Percentiles rank a stretch among this genome's conserved stretches.
Evolutionary conservation across 2,888 invertebrate genomes (phyloP).

Genomic region (Rhingia rostrata): DNA sequence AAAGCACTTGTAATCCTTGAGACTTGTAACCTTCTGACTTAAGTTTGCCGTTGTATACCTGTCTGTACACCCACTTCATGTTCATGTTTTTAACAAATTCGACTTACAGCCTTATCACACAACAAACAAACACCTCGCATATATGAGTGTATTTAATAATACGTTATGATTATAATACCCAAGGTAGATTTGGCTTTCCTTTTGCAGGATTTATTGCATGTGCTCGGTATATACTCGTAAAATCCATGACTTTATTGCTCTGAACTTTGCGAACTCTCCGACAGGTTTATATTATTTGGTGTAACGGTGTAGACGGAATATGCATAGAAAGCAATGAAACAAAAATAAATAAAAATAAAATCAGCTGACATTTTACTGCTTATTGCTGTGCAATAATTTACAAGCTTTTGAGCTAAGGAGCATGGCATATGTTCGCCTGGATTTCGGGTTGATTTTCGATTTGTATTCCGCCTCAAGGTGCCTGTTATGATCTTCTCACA

Average conservation of each 20-base stretch:
- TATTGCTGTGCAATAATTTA: conserved; percentile 66
- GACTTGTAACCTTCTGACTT: background rate
- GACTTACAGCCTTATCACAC: conserved; percentile 8
- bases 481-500: conserved; percentile 48
- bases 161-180: conserved; percentile 37
- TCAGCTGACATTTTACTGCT: conserved; percentile 63
- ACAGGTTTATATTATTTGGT: conserved; percentile 40
- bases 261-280: conserved; percentile 34
- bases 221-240: conserved; percentile 13
- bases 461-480: conserved; percentile 60
- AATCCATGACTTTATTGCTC: conserved; percentile 56
- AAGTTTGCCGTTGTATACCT: conserved; percentile 1
- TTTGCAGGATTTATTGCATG: conserved; percentile 34
- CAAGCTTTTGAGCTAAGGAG: conserved; percentile 39
- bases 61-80: conserved; percentile 1
- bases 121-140: conserved; percentile 14
- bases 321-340: conserved; percentile 60
- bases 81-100: conserved; percentile 10
- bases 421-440: conserved; percentile 9
- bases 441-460: conserved; percentile 49
- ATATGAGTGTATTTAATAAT: conserved; percentile 10
- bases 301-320: conserved; percentile 24
- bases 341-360: background rate
- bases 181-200: conserved; percentile 25
- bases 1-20: conserved; percentile 21